Evolutionary conservation across 2,113 vertebrate species (phyloP).

Genomic region (Oryzias curvinotus): DNA sequence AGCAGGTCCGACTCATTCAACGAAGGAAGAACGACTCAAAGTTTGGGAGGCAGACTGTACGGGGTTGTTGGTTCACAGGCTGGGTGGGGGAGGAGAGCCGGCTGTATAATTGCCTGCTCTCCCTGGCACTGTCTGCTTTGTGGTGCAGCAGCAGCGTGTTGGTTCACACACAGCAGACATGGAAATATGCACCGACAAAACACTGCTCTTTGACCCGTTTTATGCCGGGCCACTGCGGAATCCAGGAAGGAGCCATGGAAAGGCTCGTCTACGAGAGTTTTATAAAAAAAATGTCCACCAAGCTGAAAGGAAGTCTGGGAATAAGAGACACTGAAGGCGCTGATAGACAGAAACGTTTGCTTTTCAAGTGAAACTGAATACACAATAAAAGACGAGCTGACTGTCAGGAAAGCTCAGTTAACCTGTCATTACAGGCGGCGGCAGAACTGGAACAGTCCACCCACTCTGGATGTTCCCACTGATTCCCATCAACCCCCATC

Average conservation of each 20-base stretch:
- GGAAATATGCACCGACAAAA: constrained; percentile 67
- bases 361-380: constrained; percentile 41
- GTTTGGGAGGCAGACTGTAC: constrained; percentile 45
- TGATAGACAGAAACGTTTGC: neutral
- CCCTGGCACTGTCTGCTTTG: constrained; percentile 68
- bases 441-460: constrained; percentile 36
- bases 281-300: too few species aligned
- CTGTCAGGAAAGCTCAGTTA: constrained; percentile 43
- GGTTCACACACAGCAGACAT: constrained; percentile 69
- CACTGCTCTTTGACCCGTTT: constrained; percentile 37
- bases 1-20: too few species aligned
- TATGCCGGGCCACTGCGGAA: neutral
- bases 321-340: too few species aligned
- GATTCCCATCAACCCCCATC: constrained; percentile 25
- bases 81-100: constrained; percentile 23
- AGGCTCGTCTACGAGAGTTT: neutral
- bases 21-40: constrained; percentile 43
- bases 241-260: constrained; percentile 24
- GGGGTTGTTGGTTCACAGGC: constrained; percentile 57
- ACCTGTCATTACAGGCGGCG: constrained; percentile 62
- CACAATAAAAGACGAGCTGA: constrained; percentile 41
- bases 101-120: constrained; percentile 70
- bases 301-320: too few species aligned
- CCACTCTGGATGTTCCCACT: constrained; percentile 28
- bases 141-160: constrained; percentile 69